Base-by-base conservation (phyloP, 2,797 vertebrate species). In the Phoxinus dragarum region DNA sequence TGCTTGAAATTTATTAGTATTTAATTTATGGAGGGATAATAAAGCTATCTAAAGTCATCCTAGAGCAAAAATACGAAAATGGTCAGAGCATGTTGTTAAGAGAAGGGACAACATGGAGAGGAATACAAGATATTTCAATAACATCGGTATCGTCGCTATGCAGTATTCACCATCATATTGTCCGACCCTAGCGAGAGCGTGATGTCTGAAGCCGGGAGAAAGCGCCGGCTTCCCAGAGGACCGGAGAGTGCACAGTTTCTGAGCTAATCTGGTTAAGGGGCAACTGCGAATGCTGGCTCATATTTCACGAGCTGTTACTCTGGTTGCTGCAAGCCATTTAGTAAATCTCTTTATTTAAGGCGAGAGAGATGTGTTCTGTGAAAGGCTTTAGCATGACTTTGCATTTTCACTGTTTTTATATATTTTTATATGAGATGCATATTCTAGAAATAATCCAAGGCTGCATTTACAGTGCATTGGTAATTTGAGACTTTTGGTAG, bases 291-390 rank as follows among this genome's bases (percentile, higher is more conserved):
- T 5, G 40, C 61, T 54, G 74, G 21, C 42, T 84, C 83, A 79
- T 69, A 47, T 84, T 79, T 72, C 82, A 78, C 64, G 16, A 69
- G 73, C 82, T 54, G 31, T 54, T 75, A 40, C 47, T 69, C 34
- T 42, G 11, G 16, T 23, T 40, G 74, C 82, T 79, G 49, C 27
- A 36, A 69, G 66, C 49, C 52, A 61, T 79, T 84, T 84, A 52
- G 11, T 78, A 71, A 84, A 84, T 47, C n/a, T 54, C 44, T 69
- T 68, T 59, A 71, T 84, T 69, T 69, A 47, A 78, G 38, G n/a
- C 8, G 1, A 64, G 36, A 47, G 40, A 36, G n/a, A 36, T 34
- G 11, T 74, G 56, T 27, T 52, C 2, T 66, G 42, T 49, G 2
- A 47, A 49, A 74, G 10, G 7, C 38, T 61, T 34, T 44, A 42